phyloP scores from a whole-genome alignment of 2,113 vertebrate species.

The Paraplagusia blochii region DNA sequence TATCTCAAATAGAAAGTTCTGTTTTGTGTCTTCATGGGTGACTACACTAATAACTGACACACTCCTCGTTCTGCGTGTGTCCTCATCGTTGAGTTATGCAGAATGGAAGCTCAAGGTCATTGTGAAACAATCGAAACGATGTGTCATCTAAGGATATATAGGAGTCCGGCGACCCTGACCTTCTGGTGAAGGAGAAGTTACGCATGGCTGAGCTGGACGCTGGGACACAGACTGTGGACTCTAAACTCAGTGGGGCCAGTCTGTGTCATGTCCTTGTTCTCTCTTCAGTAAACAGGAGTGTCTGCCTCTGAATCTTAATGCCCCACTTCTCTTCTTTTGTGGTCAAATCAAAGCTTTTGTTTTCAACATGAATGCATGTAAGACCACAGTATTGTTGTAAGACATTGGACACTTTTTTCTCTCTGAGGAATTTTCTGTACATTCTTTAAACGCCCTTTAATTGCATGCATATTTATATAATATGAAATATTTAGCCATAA shows the following conservation, averaged over 20 bases:
- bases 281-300: constrained; percentile 38
- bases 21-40: not conserved
- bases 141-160: too few relatives aligned
- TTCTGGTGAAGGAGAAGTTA: constrained; percentile 29
- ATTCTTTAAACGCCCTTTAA: not conserved
- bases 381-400: not conserved
- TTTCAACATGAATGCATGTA: not conserved
- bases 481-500: too few relatives aligned
- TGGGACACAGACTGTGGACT: constrained; percentile 44
- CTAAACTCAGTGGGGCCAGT: constrained; percentile 48
- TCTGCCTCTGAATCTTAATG: constrained; percentile 37
- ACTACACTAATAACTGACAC: not conserved
- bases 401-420: not conserved
- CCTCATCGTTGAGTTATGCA: constrained; percentile 28
- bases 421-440: not conserved
- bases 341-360: constrained; percentile 23
- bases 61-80: not conserved
- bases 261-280: constrained; percentile 47
- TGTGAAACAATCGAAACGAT: constrained; percentile 9
- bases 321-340: constrained; percentile 29
- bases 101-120: constrained; percentile 30
- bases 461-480: too few relatives aligned
- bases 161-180: constrained; percentile 25
- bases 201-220: constrained; percentile 46
- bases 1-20: not conserved